Percentiles rank a stretch among this genome's conserved stretches.
These are phyloP conservation scores for Imbricaverruca yamaguchii DNA, from an alignment of 2,888 invertebrate species.

Conservation along the genomic window DNA sequence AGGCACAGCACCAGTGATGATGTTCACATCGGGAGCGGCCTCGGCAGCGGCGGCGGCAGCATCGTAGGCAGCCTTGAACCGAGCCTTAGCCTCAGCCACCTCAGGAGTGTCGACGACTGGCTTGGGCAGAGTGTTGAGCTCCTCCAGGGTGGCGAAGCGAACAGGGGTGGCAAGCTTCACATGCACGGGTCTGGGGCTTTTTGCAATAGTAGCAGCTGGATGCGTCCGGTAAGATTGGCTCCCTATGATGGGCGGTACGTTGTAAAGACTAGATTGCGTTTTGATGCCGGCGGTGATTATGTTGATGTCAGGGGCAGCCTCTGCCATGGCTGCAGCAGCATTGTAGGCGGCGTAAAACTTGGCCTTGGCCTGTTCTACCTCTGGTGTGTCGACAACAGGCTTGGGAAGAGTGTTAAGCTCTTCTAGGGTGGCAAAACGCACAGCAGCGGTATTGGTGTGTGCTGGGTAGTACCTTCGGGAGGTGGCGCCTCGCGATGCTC, in stretches of 20 bases:
- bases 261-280: too few species aligned
- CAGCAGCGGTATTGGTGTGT: constrained; percentile 22
- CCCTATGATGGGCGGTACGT: too few species aligned
- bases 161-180: neutral
- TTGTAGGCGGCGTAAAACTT: neutral
- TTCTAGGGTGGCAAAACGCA: neutral
- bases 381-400: neutral
- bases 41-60: constrained; percentile 19
- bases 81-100: neutral
- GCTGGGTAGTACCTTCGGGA: constrained; percentile 25
- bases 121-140: neutral
- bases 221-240: too few species aligned
- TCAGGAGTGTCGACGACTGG: neutral
- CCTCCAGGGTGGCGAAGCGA: neutral
- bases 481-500: constrained; percentile 19
- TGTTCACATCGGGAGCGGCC: constrained; percentile 23
- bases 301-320: constrained; percentile 24
- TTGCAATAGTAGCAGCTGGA: too few species aligned
- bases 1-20: neutral
- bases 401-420: neutral
- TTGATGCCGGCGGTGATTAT: neutral
- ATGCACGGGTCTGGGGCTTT: too few species aligned
- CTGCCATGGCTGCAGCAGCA: constrained; percentile 9
- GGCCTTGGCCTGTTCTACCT: neutral
- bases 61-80: neutral